Evolutionary conservation across 2,113 vertebrate genomes (phyloP).

Genomic region (Notechis scutatus): DNA sequence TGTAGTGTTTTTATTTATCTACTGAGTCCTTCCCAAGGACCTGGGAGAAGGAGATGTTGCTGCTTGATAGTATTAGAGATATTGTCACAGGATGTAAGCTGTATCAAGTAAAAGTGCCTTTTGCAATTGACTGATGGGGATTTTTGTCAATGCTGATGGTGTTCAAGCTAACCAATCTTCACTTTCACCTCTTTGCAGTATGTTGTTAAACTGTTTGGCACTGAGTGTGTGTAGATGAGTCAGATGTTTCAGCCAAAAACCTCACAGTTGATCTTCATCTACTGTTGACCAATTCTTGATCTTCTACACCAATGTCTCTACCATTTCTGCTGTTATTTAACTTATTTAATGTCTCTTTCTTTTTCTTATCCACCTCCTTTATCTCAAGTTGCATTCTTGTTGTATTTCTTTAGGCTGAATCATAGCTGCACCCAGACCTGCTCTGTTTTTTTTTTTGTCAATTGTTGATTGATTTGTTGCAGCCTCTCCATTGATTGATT

Average conservation of each 20-base stretch:
- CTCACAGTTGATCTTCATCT: not conserved
- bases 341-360: not conserved
- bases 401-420: not conserved
- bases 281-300: not conserved
- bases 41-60: not conserved
- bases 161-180: not conserved
- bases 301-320: not conserved
- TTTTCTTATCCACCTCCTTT: not conserved
- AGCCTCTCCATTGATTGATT: not conserved
- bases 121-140: not conserved
- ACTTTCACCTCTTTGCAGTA: not conserved
- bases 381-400: not conserved
- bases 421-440: not conserved
- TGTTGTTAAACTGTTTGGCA: not conserved
- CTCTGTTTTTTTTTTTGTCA: not conserved
- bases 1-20: not conserved
- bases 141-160: not conserved
- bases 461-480: not conserved
- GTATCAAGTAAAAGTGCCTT: not conserved
- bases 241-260: not conserved
- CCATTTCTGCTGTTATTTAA: not conserved
- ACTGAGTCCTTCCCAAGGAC: not conserved
- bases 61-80: not conserved
- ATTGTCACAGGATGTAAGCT: not conserved
- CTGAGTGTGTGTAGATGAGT: not conserved